Conservation (phyloP, 2,113 vertebrate species). For the Engraulis encrasicolus region DNA sequence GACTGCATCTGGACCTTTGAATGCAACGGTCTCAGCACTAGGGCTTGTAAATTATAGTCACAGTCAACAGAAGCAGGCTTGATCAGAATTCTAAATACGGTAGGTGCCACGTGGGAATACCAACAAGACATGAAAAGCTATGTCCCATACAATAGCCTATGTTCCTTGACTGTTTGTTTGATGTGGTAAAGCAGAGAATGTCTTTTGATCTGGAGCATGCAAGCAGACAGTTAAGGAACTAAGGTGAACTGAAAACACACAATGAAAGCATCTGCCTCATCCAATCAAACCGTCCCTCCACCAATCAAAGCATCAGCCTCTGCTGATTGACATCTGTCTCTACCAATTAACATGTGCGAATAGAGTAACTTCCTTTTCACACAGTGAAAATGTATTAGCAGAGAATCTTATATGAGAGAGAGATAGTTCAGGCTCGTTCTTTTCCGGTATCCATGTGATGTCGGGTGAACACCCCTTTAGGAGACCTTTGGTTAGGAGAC, state of each 20-base stretch:
- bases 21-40: background rate
- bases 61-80: background rate
- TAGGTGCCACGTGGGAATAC: background rate
- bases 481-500: too few species aligned
- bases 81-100: background rate
- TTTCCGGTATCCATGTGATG: too few species aligned
- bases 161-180: background rate
- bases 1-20: background rate
- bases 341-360: too few species aligned
- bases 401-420: too few species aligned
- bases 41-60: background rate
- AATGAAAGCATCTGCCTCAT: background rate
- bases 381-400: too few species aligned
- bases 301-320: too few species aligned
- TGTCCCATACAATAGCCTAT: too few species aligned
- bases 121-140: background rate
- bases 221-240: background rate
- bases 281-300: background rate
- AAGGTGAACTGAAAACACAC: background rate
- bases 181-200: background rate
- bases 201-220: background rate
- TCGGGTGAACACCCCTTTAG: too few species aligned
- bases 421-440: too few species aligned
- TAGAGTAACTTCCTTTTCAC: background rate
- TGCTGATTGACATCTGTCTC: too few species aligned